Conservation (phyloP, 2,888 invertebrate genomes). For the Halictus quadricinctus region DNA sequence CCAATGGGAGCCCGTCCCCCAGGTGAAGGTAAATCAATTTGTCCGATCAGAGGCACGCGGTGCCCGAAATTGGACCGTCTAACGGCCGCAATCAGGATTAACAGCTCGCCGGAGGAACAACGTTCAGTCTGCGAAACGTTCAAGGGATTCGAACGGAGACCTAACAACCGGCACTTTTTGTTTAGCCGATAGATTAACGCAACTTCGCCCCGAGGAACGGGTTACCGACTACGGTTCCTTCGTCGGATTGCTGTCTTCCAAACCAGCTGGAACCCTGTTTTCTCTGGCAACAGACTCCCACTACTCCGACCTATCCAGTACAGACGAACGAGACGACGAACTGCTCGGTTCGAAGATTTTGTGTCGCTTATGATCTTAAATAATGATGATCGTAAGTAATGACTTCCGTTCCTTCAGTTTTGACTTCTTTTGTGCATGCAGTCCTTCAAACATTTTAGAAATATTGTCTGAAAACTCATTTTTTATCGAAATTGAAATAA, state of each 20-base stretch:
- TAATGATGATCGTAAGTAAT: too few species aligned
- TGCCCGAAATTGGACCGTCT: conserved; percentile 32
- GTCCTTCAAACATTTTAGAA: too few species aligned
- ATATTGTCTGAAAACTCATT: too few species aligned
- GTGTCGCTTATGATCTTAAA: not conserved
- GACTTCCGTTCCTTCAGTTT: too few species aligned
- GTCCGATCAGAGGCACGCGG: conserved; percentile 25
- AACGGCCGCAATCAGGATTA: conserved; percentile 8
- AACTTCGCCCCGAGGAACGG: not conserved
- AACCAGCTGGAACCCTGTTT: not conserved
- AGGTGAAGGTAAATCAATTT: conserved; percentile 46
- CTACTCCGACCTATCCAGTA: too few species aligned
- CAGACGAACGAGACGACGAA: not conserved
- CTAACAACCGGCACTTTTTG: not conserved
- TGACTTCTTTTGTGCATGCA: too few species aligned
- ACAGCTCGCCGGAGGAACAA: not conserved
- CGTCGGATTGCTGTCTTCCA: not conserved
- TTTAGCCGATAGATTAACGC: not conserved
- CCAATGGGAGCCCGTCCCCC: conserved; percentile 35
- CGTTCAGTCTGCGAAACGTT: not conserved
- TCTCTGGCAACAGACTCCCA: not conserved
- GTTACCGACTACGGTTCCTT: not conserved
- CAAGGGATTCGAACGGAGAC: not conserved
- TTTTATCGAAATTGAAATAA: not conserved
- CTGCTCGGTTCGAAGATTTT: not conserved